A percentile compares a stretch with the other conserved stretches of the same genome.
These are phyloP conservation scores for Syngnathus floridae DNA, from an alignment of 2,113 vertebrate species.

Conservation along the genomic window DNA sequence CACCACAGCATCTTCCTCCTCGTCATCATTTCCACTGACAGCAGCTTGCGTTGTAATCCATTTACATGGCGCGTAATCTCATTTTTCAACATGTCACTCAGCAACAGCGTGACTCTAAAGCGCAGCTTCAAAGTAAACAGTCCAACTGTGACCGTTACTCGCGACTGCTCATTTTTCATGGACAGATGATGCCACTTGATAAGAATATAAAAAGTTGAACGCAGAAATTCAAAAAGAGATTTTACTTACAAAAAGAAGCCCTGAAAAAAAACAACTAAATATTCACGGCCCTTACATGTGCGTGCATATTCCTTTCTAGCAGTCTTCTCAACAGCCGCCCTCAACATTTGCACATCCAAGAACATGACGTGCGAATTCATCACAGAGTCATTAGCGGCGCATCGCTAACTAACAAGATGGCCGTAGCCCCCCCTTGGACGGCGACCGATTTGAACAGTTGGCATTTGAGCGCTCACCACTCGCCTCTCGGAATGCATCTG, in stretches of 20 bases:
- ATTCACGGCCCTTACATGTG: too few species aligned
- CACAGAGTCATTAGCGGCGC: constrained; percentile 60
- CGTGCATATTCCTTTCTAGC: too few species aligned
- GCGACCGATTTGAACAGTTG: constrained; percentile 57
- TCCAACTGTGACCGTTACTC: not conserved
- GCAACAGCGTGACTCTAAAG: not conserved
- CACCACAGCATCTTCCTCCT: not conserved
- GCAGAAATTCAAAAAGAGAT: not conserved
- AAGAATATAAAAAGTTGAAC: not conserved
- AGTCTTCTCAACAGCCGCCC: not conserved
- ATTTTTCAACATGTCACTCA: constrained; percentile 11
- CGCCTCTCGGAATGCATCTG: constrained; percentile 8
- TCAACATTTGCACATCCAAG: not conserved
- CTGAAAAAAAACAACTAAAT: too few species aligned
- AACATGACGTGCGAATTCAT: constrained; percentile 53
- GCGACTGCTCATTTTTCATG: not conserved
- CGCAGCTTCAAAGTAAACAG: not conserved
- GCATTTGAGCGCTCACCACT: constrained; percentile 26
- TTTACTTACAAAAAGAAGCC: too few species aligned
- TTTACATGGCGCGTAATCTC: constrained; percentile 51
- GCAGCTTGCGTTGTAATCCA: constrained; percentile 49
- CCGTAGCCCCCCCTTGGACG: constrained; percentile 23
- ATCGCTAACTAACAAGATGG: constrained; percentile 53
- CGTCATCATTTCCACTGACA: constrained; percentile 4
- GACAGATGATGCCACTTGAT: not conserved